Conservation (phyloP, 2,113 vertebrate species). For the Romanogobio albipinnatus region DNA sequence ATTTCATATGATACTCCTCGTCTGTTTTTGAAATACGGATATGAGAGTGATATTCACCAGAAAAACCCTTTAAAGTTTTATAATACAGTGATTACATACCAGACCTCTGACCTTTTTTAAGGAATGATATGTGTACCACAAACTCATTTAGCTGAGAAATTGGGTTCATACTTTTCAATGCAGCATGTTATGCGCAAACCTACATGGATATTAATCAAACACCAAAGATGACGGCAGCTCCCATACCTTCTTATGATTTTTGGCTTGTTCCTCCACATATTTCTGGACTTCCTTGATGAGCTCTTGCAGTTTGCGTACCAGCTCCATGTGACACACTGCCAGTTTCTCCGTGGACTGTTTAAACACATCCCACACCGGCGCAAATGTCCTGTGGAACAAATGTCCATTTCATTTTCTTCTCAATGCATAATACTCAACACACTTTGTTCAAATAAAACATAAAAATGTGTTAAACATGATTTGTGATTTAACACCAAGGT, state of each 20-base stretch:
- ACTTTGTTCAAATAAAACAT: not conserved
- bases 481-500: conserved; percentile 36
- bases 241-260: conserved; percentile 90
- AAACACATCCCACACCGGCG: conserved; percentile 96
- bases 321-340: conserved; percentile 92
- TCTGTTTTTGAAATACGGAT: not conserved
- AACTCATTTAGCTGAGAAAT: not conserved
- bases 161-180: not conserved
- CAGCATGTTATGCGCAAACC: not conserved
- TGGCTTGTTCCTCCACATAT: conserved; percentile 95
- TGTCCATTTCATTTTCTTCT: not conserved
- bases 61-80: not conserved
- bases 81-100: not conserved
- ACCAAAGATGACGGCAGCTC: conserved; percentile 20
- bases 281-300: conserved; percentile 98
- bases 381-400: conserved; percentile 85
- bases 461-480: conserved; percentile 29
- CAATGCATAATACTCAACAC: conserved; percentile 13
- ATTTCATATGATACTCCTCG: not conserved
- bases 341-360: conserved; percentile 95
- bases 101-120: conserved; percentile 6
- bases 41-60: no score
- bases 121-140: not conserved
- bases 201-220: conserved; percentile 29
- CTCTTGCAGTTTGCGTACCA: conserved; percentile 92